Conservation (phyloP, 2,113 vertebrate genomes). For the Galbula dea region DNA sequence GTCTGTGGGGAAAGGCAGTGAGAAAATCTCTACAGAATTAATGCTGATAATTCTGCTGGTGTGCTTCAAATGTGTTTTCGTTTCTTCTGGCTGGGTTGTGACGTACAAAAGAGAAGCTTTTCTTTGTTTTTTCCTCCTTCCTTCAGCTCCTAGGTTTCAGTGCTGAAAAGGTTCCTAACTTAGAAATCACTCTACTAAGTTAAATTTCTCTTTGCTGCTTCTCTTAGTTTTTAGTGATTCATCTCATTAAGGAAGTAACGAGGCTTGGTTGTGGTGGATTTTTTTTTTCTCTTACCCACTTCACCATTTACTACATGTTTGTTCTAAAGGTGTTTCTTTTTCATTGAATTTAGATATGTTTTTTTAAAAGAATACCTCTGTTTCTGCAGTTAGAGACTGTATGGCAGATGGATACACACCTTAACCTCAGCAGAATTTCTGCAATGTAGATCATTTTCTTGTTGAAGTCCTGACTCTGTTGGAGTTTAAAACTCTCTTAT, state of each 20-base stretch:
- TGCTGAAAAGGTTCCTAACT: neutral
- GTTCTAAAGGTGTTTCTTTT: neutral
- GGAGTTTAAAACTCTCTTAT: neutral
- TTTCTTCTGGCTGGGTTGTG: neutral
- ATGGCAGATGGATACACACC: neutral
- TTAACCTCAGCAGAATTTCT: neutral
- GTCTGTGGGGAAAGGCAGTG: neutral
- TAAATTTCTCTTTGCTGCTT: neutral
- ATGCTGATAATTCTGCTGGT: neutral
- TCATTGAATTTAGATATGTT: neutral
- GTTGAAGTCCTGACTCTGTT: neutral
- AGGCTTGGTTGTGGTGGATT: neutral
- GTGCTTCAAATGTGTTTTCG: neutral
- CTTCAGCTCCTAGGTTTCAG: neutral
- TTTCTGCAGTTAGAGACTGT: neutral
- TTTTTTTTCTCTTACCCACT: neutral
- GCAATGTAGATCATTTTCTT: neutral
- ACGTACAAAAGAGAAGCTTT: neutral
- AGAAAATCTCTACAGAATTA: neutral
- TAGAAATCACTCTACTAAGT: neutral
- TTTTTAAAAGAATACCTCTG: neutral
- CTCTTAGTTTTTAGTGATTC: neutral
- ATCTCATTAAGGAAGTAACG: neutral
- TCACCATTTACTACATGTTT: neutral
- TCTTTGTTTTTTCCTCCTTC: neutral